phyloP scores from a whole-genome alignment of 2,113 vertebrate genomes.

The Pelmatolapia mariae region DNA sequence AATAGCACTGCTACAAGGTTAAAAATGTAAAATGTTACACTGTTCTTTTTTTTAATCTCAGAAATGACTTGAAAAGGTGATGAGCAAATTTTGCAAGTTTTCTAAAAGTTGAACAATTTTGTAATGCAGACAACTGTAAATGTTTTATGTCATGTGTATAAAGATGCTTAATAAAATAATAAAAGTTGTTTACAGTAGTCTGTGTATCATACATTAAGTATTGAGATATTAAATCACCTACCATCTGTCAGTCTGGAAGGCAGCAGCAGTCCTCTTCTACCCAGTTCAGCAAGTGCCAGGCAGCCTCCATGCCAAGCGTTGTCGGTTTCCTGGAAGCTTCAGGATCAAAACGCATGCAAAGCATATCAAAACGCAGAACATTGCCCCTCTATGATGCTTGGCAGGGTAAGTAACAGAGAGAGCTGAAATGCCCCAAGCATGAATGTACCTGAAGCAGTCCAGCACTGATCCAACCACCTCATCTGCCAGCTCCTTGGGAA shows the following conservation, averaged over 20 bases:
- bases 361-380: background rate
- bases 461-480: constrained; percentile 93
- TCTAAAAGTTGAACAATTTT: background rate
- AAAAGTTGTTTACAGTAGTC: background rate
- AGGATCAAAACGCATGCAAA: background rate
- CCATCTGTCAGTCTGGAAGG: constrained; percentile 86
- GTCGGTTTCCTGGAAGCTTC: constrained; percentile 91
- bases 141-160: background rate
- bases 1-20: background rate
- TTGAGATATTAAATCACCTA: constrained; percentile 56
- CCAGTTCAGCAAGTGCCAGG: constrained; percentile 91
- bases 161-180: constrained; percentile 11
- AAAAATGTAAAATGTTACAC: background rate
- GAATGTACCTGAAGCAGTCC: constrained; percentile 87
- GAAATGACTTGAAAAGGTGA: background rate
- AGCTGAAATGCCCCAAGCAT: background rate
- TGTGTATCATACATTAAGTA: background rate
- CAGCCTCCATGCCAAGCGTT: constrained; percentile 94
- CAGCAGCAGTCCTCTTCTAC: constrained; percentile 88
- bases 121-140: background rate
- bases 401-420: background rate
- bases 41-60: background rate
- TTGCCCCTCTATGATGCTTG: background rate
- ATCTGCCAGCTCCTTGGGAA: constrained; percentile 90
- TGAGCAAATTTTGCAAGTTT: background rate